Conservation (phyloP, 2,888 invertebrate species). For the Pecten maximus region DNA sequence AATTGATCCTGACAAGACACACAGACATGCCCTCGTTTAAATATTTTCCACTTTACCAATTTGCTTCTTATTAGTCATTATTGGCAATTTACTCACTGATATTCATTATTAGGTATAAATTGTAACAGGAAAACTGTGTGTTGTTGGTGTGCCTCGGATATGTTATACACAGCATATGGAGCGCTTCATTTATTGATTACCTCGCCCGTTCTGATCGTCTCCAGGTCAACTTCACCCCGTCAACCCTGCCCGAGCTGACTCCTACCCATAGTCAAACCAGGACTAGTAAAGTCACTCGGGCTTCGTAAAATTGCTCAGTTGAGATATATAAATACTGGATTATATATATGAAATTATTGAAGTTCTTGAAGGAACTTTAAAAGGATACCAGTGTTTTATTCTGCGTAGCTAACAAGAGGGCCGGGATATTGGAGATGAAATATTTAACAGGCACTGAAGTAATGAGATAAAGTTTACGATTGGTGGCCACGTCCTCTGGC, state of each 20-base stretch:
- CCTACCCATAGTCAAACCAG: background rate
- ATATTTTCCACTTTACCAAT: conserved; percentile 22
- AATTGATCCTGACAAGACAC: background rate
- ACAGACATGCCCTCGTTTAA: background rate
- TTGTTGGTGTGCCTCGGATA: background rate
- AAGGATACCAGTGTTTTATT: background rate
- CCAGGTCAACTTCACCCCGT: background rate
- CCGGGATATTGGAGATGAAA: background rate
- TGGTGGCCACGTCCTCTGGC: background rate
- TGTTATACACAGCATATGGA: background rate
- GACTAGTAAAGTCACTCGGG: background rate
- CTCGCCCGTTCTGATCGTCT: background rate
- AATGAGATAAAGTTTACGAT: conserved; percentile 25
- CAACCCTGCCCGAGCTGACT: background rate
- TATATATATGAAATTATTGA: background rate
- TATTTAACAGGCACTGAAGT: conserved; percentile 1
- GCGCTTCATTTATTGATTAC: background rate
- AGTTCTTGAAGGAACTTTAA: background rate
- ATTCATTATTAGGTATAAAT: conserved; percentile 1
- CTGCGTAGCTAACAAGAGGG: background rate
- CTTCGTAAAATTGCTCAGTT: background rate
- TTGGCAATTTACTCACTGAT: background rate
- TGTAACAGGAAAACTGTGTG: conserved; percentile 10
- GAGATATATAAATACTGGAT: background rate
- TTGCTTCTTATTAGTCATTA: background rate